These are phyloP conservation scores for Geococcyx californianus DNA, from an alignment of 2,113 vertebrate genomes.

Conservation along the genomic window DNA sequence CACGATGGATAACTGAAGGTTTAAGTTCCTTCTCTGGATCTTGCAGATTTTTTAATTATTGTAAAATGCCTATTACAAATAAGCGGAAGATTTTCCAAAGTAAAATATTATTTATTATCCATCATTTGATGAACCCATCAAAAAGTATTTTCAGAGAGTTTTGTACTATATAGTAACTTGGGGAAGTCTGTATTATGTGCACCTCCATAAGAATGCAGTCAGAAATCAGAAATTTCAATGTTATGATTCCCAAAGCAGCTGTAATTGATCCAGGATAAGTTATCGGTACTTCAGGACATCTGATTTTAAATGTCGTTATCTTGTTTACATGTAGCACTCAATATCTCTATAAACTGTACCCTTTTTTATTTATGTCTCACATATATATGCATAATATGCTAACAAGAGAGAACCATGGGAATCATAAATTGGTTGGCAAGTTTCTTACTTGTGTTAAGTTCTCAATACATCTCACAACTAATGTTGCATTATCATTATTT, in stretches of 20 bases:
- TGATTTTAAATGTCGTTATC: background rate
- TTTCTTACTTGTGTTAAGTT: background rate
- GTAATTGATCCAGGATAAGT: background rate
- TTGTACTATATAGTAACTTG: background rate
- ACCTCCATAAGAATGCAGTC: background rate
- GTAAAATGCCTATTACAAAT: background rate
- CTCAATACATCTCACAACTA: background rate
- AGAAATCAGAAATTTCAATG: background rate
- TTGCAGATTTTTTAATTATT: background rate
- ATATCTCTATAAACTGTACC: background rate
- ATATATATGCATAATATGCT: background rate
- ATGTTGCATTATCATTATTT: background rate
- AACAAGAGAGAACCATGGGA: background rate
- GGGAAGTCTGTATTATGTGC: background rate
- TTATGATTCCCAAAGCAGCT: background rate
- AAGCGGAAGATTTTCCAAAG: background rate
- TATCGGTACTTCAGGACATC: background rate
- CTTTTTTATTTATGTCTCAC: background rate
- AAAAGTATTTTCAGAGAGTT: background rate
- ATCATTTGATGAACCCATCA: background rate
- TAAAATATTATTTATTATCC: background rate
- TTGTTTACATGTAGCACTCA: background rate
- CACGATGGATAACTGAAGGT: background rate
- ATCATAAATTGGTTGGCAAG: background rate
- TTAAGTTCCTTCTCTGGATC: background rate